Base-by-base conservation (phyloP, 2,113 vertebrate genomes). In the Lepus americanus region DNA sequence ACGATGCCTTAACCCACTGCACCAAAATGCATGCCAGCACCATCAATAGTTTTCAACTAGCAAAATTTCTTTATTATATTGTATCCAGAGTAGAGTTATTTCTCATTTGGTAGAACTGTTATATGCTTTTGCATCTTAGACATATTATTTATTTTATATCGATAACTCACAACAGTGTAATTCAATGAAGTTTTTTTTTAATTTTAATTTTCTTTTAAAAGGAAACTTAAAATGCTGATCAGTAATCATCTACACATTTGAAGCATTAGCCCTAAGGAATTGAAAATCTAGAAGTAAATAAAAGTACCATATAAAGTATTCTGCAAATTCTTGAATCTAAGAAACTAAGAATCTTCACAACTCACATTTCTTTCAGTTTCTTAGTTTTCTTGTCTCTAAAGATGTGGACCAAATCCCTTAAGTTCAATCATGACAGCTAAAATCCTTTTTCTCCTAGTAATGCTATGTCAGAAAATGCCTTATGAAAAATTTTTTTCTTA, bases 311-410 rank as follows among this genome's bases (percentile, higher is more conserved):
- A 55, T 17, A 64, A 49, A 74, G 14, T 27, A 16, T 5, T 94
- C 22, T 22, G 27, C 39, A 92, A 29, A 27, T 66, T 73, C 64
- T 76, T 89, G 23, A 95, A 94, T 63, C n/a, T 55, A 61, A 84
- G 23, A 61, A 93, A 91, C 9, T 70, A 23, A 6, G 4, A 69
- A 63, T 31, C 7, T 61, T 89, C 14, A 14, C 36, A 25, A 25
- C 23, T 72, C n/a, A 22, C 9, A 36, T 79, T 87, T 87, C 17
- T 78, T 25, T 36, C 31, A 36, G 3, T 49, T 12, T 72, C 4
- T n/a, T 36, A 1, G 1, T 86, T 91, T 66, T 80, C 63, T 89
- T 55, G 8, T 29, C 27, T 69, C 4, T 76, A 66, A 91, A 33
- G 9, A 77, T 61, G 19, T 44, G 20, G 1, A 61, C 23, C 67